Conservation (phyloP, 2,113 vertebrate genomes). For the Larimichthys crocea region DNA sequence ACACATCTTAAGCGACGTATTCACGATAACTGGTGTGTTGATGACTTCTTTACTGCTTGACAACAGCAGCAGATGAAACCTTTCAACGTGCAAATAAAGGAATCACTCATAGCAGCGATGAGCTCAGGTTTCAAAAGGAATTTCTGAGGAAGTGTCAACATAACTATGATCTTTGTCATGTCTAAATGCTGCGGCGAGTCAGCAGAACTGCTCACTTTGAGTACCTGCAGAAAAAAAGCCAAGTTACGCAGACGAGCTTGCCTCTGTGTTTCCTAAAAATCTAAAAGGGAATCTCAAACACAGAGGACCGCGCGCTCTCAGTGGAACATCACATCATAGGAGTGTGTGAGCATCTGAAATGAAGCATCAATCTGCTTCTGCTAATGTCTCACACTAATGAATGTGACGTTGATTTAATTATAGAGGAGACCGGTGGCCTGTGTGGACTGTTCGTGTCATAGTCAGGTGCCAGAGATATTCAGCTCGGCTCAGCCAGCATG, state of each 20-base stretch:
- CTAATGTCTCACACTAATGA: background rate
- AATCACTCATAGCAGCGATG: background rate
- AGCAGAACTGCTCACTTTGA: background rate
- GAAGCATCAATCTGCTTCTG: background rate
- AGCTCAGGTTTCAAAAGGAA: background rate
- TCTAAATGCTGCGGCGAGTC: no score
- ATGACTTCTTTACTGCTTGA: background rate
- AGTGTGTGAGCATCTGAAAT: background rate
- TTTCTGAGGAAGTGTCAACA: background rate
- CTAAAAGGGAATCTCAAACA: background rate
- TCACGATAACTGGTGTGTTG: no score
- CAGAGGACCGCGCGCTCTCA: background rate
- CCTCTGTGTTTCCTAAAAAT: background rate
- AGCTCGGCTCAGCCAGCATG: no score
- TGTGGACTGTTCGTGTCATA: background rate
- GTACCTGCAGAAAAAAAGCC: background rate
- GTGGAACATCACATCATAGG: background rate
- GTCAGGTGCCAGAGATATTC: background rate
- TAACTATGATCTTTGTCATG: background rate
- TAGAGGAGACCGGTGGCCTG: background rate
- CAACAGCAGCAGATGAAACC: background rate
- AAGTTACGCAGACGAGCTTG: background rate
- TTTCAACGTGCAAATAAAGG: background rate
- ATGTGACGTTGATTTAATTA: background rate
- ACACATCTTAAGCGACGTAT: no score